Conservation (phyloP, 2,888 invertebrate species). For the Nemotelus nigrinus region DNA sequence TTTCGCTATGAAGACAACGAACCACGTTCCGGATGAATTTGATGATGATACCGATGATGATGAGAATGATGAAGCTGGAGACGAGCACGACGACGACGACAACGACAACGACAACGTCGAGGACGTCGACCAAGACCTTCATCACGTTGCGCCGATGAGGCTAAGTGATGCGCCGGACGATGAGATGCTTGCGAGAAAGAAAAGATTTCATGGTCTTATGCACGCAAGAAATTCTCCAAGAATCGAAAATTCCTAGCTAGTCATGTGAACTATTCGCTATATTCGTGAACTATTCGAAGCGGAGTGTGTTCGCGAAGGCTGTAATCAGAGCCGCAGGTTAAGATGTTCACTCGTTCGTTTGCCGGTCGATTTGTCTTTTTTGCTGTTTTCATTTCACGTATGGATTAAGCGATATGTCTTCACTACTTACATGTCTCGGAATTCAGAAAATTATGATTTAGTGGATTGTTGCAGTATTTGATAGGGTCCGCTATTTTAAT, state of each 20-base stretch:
- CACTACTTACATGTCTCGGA: constrained; percentile 18
- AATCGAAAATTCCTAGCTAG: constrained; percentile 23
- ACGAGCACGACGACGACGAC: not conserved
- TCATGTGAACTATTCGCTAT: constrained; percentile 41
- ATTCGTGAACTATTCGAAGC: not conserved
- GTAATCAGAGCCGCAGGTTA: constrained; percentile 19
- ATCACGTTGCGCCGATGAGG: not conserved
- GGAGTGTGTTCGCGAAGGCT: not conserved
- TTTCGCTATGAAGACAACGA: constrained; percentile 17
- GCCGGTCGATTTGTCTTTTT: not conserved
- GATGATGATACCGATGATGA: constrained; percentile 9
- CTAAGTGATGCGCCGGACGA: not conserved
- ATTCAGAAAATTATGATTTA: constrained; percentile 32
- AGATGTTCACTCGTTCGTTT: not conserved
- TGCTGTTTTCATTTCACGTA: constrained; percentile 3
- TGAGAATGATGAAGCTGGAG: constrained; percentile 22
- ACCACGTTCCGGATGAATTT: constrained; percentile 3
- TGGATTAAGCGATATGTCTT: constrained; percentile 38
- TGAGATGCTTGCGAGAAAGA: not conserved
- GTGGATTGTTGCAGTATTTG: constrained; percentile 4
- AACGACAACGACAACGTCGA: not conserved
- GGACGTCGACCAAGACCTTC: not conserved
- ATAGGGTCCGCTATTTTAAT: constrained; percentile 29
- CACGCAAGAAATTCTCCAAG: constrained; percentile 31
- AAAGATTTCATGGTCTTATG: not conserved